phyloP scores from a whole-genome alignment of 1,140 invertebrate species.

The Drosophila takahashii region DNA sequence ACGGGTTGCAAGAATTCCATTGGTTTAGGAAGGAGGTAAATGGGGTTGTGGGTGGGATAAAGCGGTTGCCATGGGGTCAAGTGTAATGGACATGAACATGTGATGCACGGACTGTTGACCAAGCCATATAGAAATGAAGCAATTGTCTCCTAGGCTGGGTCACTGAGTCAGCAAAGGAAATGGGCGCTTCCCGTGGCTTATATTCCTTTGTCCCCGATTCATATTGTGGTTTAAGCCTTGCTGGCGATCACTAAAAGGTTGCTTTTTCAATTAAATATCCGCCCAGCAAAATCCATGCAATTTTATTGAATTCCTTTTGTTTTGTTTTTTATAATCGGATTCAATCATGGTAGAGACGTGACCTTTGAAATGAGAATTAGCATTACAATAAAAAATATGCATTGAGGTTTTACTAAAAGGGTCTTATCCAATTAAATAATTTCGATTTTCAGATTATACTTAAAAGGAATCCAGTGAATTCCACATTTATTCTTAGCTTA shows the following conservation, averaged over 20 bases:
- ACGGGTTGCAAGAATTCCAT: slow-evolving; percentile 24
- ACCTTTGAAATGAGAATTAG: no score
- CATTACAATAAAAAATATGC: neutral
- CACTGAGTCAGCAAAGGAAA: slow-evolving; percentile 42
- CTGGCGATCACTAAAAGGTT: no score
- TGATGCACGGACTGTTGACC: slow-evolving; percentile 40
- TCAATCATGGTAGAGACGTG: no score
- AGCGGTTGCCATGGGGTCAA: slow-evolving; percentile 25
- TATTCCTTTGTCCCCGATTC: slow-evolving; percentile 19
- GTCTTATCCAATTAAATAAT: no score
- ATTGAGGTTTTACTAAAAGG: no score
- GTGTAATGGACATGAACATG: slow-evolving; percentile 49
- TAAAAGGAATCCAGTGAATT: no score
- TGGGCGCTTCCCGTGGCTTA: slow-evolving; percentile 24
- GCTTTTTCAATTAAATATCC: slow-evolving; percentile 31
- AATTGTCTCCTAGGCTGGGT: slow-evolving; percentile 31
- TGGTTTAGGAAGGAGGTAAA: neutral
- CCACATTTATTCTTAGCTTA: no score
- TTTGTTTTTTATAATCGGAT: slow-evolving; percentile 1
- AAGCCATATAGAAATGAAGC: slow-evolving; percentile 24
- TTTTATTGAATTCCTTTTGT: neutral
- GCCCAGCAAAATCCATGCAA: neutral
- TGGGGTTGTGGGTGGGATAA: neutral
- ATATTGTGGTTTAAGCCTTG: slow-evolving; percentile 8
- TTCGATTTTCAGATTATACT: no score